phyloP scores from a whole-genome alignment of 2,797 vertebrate species.

The Myripristis murdjan region DNA sequence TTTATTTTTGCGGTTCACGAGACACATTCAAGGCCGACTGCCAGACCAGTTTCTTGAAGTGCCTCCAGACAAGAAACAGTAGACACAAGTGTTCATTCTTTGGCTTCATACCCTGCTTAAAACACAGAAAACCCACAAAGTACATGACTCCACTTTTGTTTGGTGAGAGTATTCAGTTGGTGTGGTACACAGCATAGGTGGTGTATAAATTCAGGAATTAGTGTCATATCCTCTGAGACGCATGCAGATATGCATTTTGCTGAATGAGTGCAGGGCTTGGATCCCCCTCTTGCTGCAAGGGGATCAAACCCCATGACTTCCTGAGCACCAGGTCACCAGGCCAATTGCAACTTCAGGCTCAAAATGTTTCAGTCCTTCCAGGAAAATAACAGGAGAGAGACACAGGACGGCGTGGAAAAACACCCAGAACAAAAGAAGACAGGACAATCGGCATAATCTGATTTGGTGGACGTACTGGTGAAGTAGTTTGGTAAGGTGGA shows the following conservation, averaged over 20 bases:
- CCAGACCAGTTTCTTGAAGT: conserved; percentile 54
- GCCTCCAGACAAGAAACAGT: conserved; percentile 43
- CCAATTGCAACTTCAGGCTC: not conserved
- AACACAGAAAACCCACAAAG: conserved; percentile 7
- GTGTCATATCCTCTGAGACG: not conserved
- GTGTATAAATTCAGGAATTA: not conserved
- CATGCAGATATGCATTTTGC: not conserved
- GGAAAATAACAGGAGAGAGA: not conserved
- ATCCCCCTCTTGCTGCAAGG: too few relatives aligned
- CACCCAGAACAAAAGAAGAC: not conserved
- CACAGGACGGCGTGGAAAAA: not conserved
- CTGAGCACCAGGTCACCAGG: not conserved
- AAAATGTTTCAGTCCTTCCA: not conserved
- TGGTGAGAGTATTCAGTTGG: not conserved
- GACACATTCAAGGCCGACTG: conserved; percentile 44
- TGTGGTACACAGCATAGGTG: too few relatives aligned
- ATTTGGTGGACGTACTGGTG: not conserved
- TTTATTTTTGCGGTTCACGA: conserved; percentile 27
- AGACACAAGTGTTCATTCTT: conserved; percentile 23
- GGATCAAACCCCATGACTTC: not conserved
- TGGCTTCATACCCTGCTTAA: conserved; percentile 10
- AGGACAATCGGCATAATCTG: not conserved
- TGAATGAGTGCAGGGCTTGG: not conserved
- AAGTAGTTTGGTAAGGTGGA: not conserved
- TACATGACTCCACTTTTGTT: conserved; percentile 1